These are phyloP conservation scores for Tragopan temminckii DNA, from an alignment of 2,797 vertebrate genomes.

Conservation along the genomic window DNA sequence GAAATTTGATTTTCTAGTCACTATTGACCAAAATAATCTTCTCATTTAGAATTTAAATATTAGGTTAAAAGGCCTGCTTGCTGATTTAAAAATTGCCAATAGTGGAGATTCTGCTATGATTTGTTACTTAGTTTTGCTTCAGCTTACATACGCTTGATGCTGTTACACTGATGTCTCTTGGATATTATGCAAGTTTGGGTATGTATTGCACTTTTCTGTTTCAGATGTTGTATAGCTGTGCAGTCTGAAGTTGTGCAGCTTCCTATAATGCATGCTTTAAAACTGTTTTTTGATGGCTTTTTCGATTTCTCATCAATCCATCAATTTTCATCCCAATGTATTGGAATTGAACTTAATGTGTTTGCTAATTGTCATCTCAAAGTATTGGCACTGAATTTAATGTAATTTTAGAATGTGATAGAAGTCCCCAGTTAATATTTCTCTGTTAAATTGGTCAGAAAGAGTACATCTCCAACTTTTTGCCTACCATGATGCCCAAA, in stretches of 20 bases:
- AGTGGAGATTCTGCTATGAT: not conserved
- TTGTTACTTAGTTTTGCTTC: not conserved
- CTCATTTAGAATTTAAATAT: not conserved
- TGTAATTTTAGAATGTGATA: not conserved
- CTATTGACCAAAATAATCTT: not conserved
- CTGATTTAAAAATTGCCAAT: not conserved
- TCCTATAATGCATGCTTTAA: not conserved
- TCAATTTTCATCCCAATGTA: not conserved
- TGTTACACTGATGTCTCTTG: not conserved
- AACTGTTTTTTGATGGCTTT: not conserved
- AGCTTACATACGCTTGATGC: not conserved
- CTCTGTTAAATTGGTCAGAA: not conserved
- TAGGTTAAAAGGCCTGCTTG: not conserved
- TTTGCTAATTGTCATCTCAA: not conserved
- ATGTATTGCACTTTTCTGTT: not conserved
- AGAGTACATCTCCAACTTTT: not conserved
- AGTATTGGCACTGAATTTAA: not conserved
- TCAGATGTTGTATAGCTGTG: not conserved
- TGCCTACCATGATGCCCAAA: not conserved
- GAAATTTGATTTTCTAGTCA: not conserved
- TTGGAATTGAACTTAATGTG: not conserved
- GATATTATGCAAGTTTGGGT: not conserved
- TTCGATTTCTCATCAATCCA: not conserved
- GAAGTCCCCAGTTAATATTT: not conserved
- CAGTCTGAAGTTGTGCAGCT: not conserved